Evolutionary conservation across 2,797 vertebrate species (phyloP).

Genomic region (Buphagus erythrorhynchus): DNA sequence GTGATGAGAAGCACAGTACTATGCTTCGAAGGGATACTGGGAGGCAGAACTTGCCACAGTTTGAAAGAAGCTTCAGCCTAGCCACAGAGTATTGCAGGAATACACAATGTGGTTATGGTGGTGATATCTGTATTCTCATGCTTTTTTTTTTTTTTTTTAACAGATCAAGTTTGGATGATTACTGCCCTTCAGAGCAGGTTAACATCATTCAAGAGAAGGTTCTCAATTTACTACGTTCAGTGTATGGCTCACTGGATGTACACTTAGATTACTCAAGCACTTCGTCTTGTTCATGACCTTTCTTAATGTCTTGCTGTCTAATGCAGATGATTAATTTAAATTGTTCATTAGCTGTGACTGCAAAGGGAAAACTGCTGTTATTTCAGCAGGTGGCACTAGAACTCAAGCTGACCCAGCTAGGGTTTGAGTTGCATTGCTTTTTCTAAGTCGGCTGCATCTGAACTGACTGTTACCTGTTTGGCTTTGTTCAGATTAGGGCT

Average conservation of each 20-base stretch:
- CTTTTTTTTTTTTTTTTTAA: neutral
- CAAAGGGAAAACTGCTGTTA: neutral
- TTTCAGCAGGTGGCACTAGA: slow-evolving; percentile 58
- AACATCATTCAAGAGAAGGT: slow-evolving; percentile 87
- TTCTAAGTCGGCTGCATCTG: neutral
- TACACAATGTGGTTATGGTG: neutral
- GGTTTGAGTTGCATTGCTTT: neutral
- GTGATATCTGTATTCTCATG: neutral
- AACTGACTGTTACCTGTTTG: neutral
- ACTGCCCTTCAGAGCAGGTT: slow-evolving; percentile 93
- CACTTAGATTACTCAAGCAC: slow-evolving; percentile 79
- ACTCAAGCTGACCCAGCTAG: neutral
- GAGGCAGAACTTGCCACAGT: neutral
- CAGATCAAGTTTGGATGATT: slow-evolving; percentile 96
- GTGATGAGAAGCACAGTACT: neutral
- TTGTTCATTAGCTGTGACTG: neutral
- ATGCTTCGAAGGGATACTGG: neutral
- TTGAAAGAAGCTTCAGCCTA: neutral
- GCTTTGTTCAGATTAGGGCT: neutral
- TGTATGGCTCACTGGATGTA: slow-evolving; percentile 86
- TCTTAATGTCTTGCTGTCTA: neutral
- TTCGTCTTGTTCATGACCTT: slow-evolving; percentile 49
- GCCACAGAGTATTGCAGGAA: neutral
- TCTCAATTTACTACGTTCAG: slow-evolving; percentile 73
- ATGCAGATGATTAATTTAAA: neutral